Conservation (phyloP, 2,888 invertebrate species). For the Nipponacmea schrenckii region DNA sequence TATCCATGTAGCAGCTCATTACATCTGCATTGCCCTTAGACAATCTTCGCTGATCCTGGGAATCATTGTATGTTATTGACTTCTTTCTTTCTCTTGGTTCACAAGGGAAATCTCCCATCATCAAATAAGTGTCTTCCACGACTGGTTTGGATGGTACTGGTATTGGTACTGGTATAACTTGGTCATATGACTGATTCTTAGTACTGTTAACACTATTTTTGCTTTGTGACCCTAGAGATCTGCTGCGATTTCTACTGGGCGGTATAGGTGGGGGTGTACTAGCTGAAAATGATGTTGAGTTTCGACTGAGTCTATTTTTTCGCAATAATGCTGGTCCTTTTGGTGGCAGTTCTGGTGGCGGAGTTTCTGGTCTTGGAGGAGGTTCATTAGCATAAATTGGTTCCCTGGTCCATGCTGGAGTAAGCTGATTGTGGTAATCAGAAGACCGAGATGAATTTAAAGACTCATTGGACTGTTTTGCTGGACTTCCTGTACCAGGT, state of each 20-base stretch:
- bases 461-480: neutral
- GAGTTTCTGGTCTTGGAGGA: slow-evolving; percentile 32
- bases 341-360: slow-evolving; percentile 57
- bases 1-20: slow-evolving; percentile 50
- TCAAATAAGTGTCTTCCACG: slow-evolving; percentile 31
- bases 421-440: slow-evolving; percentile 13
- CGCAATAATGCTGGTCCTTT: slow-evolving; percentile 52
- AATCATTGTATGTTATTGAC: neutral
- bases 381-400: slow-evolving; percentile 53
- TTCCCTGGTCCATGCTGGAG: slow-evolving; percentile 27
- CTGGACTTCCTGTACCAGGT: neutral
- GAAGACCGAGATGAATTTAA: neutral
- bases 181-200: neutral
- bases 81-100: slow-evolving; percentile 23
- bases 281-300: slow-evolving; percentile 4
- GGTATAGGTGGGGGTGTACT: slow-evolving; percentile 21
- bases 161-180: neutral
- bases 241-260: slow-evolving; percentile 28
- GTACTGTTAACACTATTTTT: slow-evolving; percentile 11
- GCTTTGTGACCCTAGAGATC: slow-evolving; percentile 26
- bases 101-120: slow-evolving; percentile 35
- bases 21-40: slow-evolving; percentile 14
- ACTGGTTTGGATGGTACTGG: neutral
- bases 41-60: neutral
- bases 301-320: slow-evolving; percentile 31